phyloP scores from a whole-genome alignment of 2,113 vertebrate genomes.

The Hiodon alosoides region DNA sequence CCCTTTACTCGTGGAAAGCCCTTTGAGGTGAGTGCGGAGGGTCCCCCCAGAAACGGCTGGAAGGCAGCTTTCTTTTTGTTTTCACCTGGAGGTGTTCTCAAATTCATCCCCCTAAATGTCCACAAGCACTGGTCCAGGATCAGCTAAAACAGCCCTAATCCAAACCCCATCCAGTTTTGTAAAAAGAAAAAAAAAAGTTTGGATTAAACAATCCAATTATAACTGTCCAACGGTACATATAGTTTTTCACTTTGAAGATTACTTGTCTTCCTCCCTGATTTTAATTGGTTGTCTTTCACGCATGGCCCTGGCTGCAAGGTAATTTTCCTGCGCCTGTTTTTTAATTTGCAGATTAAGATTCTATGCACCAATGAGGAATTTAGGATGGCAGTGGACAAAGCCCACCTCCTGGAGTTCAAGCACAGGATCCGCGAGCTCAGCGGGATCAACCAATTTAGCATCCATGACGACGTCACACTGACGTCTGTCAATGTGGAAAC shows the following conservation, averaged over 20 bases:
- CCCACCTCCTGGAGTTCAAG: constrained; percentile 58
- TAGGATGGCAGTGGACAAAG: constrained; percentile 63
- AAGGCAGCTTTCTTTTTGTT: neutral
- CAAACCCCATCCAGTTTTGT: no score
- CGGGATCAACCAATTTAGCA: constrained; percentile 64
- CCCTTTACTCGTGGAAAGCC: constrained; percentile 58
- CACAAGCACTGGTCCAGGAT: no score
- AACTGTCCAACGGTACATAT: no score
- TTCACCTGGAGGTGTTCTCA: neutral
- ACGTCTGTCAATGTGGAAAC: constrained; percentile 59
- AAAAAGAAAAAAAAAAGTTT: no score
- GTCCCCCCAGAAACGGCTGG: neutral
- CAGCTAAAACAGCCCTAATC: no score
- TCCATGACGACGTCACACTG: constrained; percentile 62
- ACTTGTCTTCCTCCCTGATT: neutral
- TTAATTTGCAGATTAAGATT: constrained; percentile 66
- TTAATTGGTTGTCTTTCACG: neutral
- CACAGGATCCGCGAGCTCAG: constrained; percentile 62
- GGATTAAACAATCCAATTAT: no score
- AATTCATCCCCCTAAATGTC: neutral
- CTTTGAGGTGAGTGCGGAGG: constrained; percentile 61
- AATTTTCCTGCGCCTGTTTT: neutral
- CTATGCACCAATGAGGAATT: constrained; percentile 56
- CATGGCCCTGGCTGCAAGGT: no score
- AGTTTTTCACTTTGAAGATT: no score